Conservation (phyloP, 2,797 vertebrate species). For the Pampus argenteus region DNA sequence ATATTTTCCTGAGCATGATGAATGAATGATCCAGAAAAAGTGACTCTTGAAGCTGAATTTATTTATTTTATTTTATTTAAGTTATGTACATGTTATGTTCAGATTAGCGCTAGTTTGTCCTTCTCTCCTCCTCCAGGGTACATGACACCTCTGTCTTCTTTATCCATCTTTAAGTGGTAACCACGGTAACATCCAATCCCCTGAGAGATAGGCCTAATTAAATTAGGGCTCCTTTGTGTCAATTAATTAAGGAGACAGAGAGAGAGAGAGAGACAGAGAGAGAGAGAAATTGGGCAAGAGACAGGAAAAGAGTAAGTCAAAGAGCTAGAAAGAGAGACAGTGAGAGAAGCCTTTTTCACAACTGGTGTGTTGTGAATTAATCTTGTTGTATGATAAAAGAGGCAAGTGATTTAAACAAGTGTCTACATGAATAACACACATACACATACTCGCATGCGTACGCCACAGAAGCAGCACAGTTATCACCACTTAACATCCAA, state of each 20-base stretch:
- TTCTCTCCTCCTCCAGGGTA: slow-evolving; percentile 55
- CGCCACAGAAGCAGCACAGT: slow-evolving; percentile 14
- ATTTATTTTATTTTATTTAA: slow-evolving; percentile 22
- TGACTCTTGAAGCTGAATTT: slow-evolving; percentile 1
- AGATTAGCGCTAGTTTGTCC: not conserved
- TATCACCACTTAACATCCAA: slow-evolving; percentile 9
- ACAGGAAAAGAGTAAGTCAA: slow-evolving; percentile 53
- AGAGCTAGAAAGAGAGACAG: slow-evolving; percentile 49
- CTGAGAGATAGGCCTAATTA: slow-evolving; percentile 87
- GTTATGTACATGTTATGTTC: not conserved
- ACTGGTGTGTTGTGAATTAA: slow-evolving; percentile 46
- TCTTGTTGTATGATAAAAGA: slow-evolving; percentile 42
- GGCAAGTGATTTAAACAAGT: slow-evolving; percentile 23
- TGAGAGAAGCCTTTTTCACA: slow-evolving; percentile 23
- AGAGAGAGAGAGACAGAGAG: slow-evolving; percentile 61
- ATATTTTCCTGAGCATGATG: slow-evolving; percentile 5
- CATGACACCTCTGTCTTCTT: slow-evolving; percentile 77
- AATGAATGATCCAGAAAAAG: too few species aligned
- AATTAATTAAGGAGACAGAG: slow-evolving; percentile 87
- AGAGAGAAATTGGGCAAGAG: slow-evolving; percentile 65
- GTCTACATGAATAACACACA: slow-evolving; percentile 17
- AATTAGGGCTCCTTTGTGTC: slow-evolving; percentile 89
- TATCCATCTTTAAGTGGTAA: slow-evolving; percentile 87
- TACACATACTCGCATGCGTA: slow-evolving; percentile 14
- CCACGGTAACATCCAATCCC: slow-evolving; percentile 86